A percentile compares a stretch with the other conserved stretches of the same genome.
These are phyloP conservation scores for Papilio protenor DNA, from an alignment of 2,888 invertebrate species.

Conservation along the genomic window DNA sequence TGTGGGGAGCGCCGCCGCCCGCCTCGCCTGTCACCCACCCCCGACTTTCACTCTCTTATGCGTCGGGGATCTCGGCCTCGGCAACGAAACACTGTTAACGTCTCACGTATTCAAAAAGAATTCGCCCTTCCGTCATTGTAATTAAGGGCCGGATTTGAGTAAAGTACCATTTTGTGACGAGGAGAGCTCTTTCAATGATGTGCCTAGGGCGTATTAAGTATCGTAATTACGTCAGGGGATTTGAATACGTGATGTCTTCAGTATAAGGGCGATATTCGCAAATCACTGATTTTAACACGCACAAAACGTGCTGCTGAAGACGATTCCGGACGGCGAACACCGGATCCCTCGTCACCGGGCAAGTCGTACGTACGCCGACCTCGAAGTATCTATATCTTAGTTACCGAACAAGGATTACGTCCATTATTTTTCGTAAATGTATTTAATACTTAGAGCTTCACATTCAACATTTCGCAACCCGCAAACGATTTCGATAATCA, in stretches of 20 bases:
- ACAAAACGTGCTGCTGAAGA: conserved; percentile 76
- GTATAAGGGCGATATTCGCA: conserved; percentile 64
- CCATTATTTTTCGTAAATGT: conserved; percentile 31
- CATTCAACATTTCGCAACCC: conserved; percentile 32
- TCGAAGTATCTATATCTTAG: conserved; percentile 55
- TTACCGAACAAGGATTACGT: conserved; percentile 54
- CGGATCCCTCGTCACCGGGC: conserved; percentile 78
- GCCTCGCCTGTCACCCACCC: conserved; percentile 69
- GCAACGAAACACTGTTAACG: conserved; percentile 66
- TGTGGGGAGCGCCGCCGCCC: conserved; percentile 67
- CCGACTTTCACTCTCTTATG: conserved; percentile 80
- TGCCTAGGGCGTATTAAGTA: conserved; percentile 78
- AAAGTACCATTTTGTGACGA: conserved; percentile 68
- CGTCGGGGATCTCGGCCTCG: conserved; percentile 74
- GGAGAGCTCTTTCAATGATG: conserved; percentile 77
- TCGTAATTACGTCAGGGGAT: conserved; percentile 60
- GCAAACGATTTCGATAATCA: conserved; percentile 50
- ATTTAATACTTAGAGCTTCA: conserved; percentile 17
- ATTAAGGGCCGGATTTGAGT: conserved; percentile 65
- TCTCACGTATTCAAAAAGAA: conserved; percentile 55
- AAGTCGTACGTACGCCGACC: conserved; percentile 65
- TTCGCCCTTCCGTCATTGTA: conserved; percentile 52
- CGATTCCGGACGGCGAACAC: conserved; percentile 75
- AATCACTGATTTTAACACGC: conserved; percentile 62
- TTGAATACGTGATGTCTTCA: conserved; percentile 58